phyloP scores from a whole-genome alignment of 2,888 invertebrate genomes.

The Leptura quadrifasciata region DNA sequence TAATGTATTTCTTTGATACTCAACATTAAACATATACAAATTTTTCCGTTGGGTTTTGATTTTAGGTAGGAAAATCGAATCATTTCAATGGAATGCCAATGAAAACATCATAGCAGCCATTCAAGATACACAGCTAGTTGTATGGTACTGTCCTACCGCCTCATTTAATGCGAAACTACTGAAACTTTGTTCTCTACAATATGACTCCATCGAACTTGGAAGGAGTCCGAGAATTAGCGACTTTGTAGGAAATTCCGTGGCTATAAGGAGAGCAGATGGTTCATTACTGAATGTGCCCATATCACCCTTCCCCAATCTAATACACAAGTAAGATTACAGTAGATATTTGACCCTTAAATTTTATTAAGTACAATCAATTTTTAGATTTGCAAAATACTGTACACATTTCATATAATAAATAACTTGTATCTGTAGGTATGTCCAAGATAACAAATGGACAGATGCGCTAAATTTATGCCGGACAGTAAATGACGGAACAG shows the following conservation, averaged over 20 bases:
- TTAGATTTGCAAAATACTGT: too few species aligned
- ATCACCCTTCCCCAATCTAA: slow-evolving; percentile 81
- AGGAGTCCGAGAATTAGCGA: slow-evolving; percentile 88
- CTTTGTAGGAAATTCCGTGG: slow-evolving; percentile 90
- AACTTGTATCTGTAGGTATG: slow-evolving; percentile 73
- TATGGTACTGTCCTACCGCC: slow-evolving; percentile 89
- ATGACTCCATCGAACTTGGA: slow-evolving; percentile 84
- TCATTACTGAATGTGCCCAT: slow-evolving; percentile 85
- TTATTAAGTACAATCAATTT: too few species aligned
- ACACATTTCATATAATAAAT: background rate
- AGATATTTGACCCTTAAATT: too few species aligned
- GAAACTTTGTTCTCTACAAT: slow-evolving; percentile 76
- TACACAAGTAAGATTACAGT: slow-evolving; percentile 70
- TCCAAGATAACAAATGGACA: slow-evolving; percentile 85
- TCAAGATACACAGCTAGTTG: slow-evolving; percentile 85
- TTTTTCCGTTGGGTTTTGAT: background rate
- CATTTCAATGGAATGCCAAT: slow-evolving; percentile 83
- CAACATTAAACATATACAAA: too few species aligned
- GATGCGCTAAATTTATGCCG: slow-evolving; percentile 70
- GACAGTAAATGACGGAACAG: slow-evolving; percentile 76
- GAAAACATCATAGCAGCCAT: slow-evolving; percentile 87
- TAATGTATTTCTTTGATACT: too few species aligned
- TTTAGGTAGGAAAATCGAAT: slow-evolving; percentile 77
- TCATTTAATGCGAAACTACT: slow-evolving; percentile 84
- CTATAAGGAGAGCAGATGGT: slow-evolving; percentile 92